Conservation (phyloP, 2,113 vertebrate genomes). For the Percopsis transmontana region DNA sequence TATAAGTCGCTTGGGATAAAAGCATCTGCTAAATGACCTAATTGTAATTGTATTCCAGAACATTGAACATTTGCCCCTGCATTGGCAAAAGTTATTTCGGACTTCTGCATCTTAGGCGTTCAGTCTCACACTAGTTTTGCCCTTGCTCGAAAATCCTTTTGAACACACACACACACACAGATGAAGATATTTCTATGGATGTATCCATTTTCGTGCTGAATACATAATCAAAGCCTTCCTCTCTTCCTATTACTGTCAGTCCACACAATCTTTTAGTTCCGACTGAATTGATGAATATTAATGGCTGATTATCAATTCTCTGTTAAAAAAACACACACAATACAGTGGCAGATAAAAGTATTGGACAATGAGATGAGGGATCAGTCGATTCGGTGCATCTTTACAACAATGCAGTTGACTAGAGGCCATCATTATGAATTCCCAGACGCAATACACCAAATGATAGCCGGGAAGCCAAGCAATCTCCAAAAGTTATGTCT, state of each 20-base stretch:
- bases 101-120: constrained; percentile 20
- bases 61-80: constrained; percentile 24
- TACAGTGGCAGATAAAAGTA: constrained; percentile 59
- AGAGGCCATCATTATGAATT: constrained; percentile 60
- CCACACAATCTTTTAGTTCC: constrained; percentile 43
- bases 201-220: constrained; percentile 65
- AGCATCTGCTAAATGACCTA: too few species aligned
- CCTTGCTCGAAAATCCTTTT: constrained; percentile 43
- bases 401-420: constrained; percentile 31
- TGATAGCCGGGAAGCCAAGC: constrained; percentile 46
- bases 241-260: constrained; percentile 54
- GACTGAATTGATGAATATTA: constrained; percentile 73
- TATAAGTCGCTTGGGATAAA: too few species aligned
- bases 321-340: constrained; percentile 61
- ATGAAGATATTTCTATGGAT: constrained; percentile 34
- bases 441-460: constrained; percentile 41
- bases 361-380: constrained; percentile 58
- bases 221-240: constrained; percentile 74
- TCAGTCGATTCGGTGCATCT: constrained; percentile 62
- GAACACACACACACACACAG: constrained; percentile 37
- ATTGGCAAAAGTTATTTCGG: constrained; percentile 17
- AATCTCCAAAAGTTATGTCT: constrained; percentile 35
- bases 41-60: constrained; percentile 6
- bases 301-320: constrained; percentile 73
- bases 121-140: constrained; percentile 32